Evolutionary conservation across 1,140 invertebrate species (phyloP), one percentile per base, ranked within the genome.

Genomic region (Meloidogyne chitwoodi): DNA sequence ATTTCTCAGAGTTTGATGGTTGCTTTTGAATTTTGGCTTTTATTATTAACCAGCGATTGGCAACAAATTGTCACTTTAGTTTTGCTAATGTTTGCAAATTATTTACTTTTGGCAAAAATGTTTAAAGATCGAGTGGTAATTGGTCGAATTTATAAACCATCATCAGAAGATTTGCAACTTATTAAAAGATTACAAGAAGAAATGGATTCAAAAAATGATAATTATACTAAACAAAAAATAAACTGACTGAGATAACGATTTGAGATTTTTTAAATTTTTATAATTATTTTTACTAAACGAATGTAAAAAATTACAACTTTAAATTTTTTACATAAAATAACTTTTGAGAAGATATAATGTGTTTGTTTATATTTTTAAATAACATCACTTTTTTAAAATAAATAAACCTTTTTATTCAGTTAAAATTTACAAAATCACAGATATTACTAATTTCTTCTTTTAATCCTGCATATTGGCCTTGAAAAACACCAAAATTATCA

Each of bases 41-140:
- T 97, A 0, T 89, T 93, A 78, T 90, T 92, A 64, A 91, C 92
- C 2, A 91, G 91, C 11, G 92, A 94, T 81, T 98, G 95, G 95
- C 93, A 95, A 88, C 92, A 95, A 86, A 91, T 95, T 38, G 84
- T 96, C 12, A 93, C 94, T 22, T 90, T 95, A 76, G 91, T 92
- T 16, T 89, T 95, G 41, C 89, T 96, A 29, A 90, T 95, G 12
- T 92, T 94, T 83, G 92, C 93, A 66, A 96, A 95, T 88, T 95
- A 95, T 88, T 93, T 94, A 81, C 92, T 93, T 0, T 90, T 98
- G 8, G 96, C 93, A 83, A 95, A 95, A 88, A 89, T 95, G 69
- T 89, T 92, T 5, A 90, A 94, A 70, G 93, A 96, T 87, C 93
- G 92, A 87, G 88, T 95, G 0, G 91, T 96, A 56, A 91, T 93